Evolutionary conservation across 2,888 invertebrate genomes (phyloP).

Genomic region (Clanis bilineata): DNA sequence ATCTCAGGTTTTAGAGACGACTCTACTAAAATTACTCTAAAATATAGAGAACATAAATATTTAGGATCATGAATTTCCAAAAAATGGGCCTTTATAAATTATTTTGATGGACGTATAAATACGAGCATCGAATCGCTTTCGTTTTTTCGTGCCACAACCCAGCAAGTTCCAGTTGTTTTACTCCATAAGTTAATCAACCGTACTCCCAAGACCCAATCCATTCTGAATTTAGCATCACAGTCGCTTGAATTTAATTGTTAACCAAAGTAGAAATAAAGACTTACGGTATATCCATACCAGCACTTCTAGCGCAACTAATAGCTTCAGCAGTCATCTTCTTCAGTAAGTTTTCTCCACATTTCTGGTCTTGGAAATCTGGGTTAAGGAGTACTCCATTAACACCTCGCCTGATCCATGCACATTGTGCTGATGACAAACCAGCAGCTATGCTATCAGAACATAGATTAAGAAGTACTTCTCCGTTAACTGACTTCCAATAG

Average conservation of each 20-base stretch:
- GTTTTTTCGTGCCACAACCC: too few relatives aligned
- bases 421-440: conserved; percentile 55
- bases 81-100: background rate
- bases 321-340: conserved; percentile 58
- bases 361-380: conserved; percentile 52
- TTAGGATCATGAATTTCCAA: background rate
- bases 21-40: conserved; percentile 62
- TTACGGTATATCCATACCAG: conserved; percentile 61
- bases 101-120: background rate
- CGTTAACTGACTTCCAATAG: conserved; percentile 48
- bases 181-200: too few relatives aligned
- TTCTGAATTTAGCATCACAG: background rate
- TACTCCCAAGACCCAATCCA: too few relatives aligned
- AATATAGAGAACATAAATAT: conserved; percentile 21
- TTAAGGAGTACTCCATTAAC: conserved; percentile 57
- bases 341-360: conserved; percentile 54
- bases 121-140: too few relatives aligned
- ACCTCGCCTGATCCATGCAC: conserved; percentile 64
- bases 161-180: too few relatives aligned
- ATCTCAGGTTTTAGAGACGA: conserved; percentile 44
- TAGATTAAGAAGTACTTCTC: conserved; percentile 59
- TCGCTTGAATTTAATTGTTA: background rate
- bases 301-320: conserved; percentile 53
- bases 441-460: conserved; percentile 57
- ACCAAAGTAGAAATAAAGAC: conserved; percentile 28